These are phyloP conservation scores for Pollenia amentaria DNA, from an alignment of 2,888 invertebrate species.

Conservation along the genomic window DNA sequence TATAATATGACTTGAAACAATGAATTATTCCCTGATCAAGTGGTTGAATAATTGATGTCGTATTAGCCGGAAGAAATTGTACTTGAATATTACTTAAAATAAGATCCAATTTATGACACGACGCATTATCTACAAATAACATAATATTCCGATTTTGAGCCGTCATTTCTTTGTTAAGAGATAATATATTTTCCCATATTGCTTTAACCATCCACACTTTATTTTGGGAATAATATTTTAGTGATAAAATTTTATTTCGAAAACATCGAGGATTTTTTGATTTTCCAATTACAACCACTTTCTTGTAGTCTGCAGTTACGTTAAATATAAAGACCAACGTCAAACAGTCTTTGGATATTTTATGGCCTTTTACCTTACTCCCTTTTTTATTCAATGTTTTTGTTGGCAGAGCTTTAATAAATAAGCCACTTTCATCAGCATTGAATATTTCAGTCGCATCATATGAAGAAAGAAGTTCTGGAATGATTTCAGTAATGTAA, in stretches of 20 bases:
- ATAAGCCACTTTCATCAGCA: conserved; percentile 1
- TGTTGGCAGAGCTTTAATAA: background rate
- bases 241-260: background rate
- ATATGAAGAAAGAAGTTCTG: background rate
- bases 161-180: conserved; percentile 7
- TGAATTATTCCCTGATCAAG: conserved; percentile 27
- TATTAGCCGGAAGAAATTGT: conserved; percentile 24
- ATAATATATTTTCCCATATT: background rate
- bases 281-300: background rate
- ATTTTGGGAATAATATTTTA: conserved; percentile 10
- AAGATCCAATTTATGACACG: conserved; percentile 5
- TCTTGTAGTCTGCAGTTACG: background rate
- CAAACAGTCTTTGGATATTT: too few species aligned
- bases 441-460: conserved; percentile 14
- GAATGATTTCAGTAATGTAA: background rate
- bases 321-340: too few species aligned
- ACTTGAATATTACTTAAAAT: conserved; percentile 15
- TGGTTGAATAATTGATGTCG: conserved; percentile 31
- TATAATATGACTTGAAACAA: conserved; percentile 16
- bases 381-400: too few species aligned
- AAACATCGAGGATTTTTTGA: background rate
- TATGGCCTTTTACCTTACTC: too few species aligned
- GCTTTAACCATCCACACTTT: background rate
- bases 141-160: conserved; percentile 4
- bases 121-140: conserved; percentile 21